Evolutionary conservation across 2,113 vertebrate species (phyloP).

Genomic region (Poecilia latipinna): DNA sequence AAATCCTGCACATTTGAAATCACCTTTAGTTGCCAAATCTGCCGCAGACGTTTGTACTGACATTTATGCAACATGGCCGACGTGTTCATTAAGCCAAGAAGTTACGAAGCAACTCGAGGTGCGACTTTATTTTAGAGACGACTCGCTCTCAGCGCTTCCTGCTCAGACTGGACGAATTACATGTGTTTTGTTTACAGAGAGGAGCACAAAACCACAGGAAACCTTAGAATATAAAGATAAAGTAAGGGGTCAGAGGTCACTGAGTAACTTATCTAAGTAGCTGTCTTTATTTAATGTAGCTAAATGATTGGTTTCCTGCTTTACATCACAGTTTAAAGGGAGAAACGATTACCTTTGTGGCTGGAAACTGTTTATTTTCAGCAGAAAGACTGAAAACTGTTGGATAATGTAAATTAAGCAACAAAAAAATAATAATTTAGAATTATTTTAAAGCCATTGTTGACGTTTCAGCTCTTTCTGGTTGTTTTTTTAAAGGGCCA

Average conservation of each 20-base stretch:
- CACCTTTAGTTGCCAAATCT: slow-evolving; percentile 51
- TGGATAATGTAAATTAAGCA: background rate
- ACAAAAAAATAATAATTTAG: background rate
- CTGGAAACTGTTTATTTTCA: background rate
- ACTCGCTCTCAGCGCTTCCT: slow-evolving; percentile 12
- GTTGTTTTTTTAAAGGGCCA: background rate
- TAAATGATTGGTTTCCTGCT: background rate
- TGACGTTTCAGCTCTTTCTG: background rate
- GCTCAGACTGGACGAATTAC: background rate
- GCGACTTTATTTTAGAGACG: background rate
- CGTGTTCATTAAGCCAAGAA: background rate
- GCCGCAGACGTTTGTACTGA: background rate
- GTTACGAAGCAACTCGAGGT: slow-evolving; percentile 20
- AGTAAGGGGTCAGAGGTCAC: background rate
- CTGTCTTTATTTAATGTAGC: background rate
- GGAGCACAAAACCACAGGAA: background rate
- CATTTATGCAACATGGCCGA: background rate
- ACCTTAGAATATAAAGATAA: background rate
- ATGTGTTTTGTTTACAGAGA: background rate
- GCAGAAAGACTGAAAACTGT: background rate
- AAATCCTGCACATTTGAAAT: slow-evolving; percentile 56
- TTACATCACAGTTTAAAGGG: background rate
- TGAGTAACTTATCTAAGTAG: background rate
- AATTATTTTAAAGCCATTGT: background rate
- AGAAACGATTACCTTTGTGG: background rate